phyloP scores from a whole-genome alignment of 1,140 invertebrate species.

The Pentalonia nigronervosa region DNA sequence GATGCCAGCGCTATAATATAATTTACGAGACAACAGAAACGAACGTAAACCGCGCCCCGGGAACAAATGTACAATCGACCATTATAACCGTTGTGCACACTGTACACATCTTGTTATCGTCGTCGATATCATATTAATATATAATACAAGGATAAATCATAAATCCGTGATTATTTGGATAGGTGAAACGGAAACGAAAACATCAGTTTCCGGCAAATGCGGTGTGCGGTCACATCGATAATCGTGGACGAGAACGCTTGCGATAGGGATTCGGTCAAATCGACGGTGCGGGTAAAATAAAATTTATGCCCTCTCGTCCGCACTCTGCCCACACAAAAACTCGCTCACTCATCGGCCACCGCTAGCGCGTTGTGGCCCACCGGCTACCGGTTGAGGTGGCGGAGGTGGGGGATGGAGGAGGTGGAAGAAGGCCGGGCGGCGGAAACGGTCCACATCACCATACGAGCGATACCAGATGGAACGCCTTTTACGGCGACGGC shows the following conservation, averaged over 20 bases:
- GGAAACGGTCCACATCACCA: not conserved
- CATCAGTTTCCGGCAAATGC: not conserved
- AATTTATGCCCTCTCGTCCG: not conserved
- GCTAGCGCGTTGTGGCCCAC: not conserved
- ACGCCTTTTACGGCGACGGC: conserved; percentile 34
- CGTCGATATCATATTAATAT: not conserved
- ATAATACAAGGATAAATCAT: not conserved
- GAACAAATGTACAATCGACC: too few relatives aligned
- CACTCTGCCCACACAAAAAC: not conserved
- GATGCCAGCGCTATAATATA: too few relatives aligned
- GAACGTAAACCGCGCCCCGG: too few relatives aligned
- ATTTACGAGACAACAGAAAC: too few relatives aligned
- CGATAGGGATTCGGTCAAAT: not conserved
- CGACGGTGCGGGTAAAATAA: not conserved
- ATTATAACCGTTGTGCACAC: not conserved
- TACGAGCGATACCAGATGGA: conserved; percentile 10
- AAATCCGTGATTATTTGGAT: not conserved
- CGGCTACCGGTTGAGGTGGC: not conserved
- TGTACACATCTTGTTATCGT: not conserved
- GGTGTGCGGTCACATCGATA: not conserved
- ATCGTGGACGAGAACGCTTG: not conserved
- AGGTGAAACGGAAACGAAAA: not conserved
- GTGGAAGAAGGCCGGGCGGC: too few relatives aligned
- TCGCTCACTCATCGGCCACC: too few relatives aligned
- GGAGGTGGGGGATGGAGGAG: not conserved